phyloP scores from a whole-genome alignment of 2,888 invertebrate species.

The Hypercompe scribonia region DNA sequence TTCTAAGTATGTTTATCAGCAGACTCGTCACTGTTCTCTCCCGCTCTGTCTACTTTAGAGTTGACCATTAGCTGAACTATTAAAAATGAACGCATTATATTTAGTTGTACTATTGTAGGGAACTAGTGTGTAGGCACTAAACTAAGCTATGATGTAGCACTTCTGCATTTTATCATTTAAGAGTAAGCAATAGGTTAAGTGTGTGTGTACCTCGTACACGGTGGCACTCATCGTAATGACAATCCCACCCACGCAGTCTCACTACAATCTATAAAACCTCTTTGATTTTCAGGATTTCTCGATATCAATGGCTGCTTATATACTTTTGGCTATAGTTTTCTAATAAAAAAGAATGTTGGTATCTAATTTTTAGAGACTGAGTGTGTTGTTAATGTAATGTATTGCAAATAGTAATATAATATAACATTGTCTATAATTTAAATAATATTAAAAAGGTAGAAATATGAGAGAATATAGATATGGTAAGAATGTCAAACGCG shows the following conservation, averaged over 20 bases:
- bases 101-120: neutral
- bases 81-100: neutral
- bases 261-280: neutral
- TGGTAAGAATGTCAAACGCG: neutral
- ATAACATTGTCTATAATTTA: no score
- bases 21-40: no score
- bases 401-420: no score
- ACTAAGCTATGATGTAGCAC: neutral
- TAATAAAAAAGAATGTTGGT: neutral
- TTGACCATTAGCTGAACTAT: neutral
- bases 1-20: no score
- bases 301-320: slow-evolving; percentile 4
- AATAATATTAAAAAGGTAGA: no score
- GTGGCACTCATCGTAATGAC: slow-evolving; percentile 48
- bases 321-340: neutral
- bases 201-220: slow-evolving; percentile 23
- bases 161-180: slow-evolving; percentile 19
- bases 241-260: neutral
- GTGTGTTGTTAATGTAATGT: neutral
- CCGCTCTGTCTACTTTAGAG: no score
- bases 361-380: neutral
- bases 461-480: neutral
- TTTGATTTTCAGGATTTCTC: slow-evolving; percentile 11
- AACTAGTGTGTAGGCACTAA: slow-evolving; percentile 9
- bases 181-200: slow-evolving; percentile 30